Conservation (phyloP, 1,140 invertebrate species). For the Zelostemma sp. region DNA sequence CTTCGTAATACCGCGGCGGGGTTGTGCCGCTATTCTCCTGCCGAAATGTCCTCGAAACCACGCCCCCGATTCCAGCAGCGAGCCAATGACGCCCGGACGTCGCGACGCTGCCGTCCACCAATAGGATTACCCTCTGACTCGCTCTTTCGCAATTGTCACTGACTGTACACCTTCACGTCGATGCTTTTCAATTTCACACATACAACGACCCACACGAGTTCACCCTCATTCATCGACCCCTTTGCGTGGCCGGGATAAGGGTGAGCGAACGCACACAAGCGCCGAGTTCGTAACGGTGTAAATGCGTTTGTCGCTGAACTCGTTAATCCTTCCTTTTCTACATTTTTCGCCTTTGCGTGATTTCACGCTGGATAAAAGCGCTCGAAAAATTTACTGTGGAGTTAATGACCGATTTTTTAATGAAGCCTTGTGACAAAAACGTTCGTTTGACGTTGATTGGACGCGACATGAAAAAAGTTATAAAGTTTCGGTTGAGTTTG, state of each 20-base stretch:
- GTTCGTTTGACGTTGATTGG: too few relatives aligned
- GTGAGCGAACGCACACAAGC: background rate
- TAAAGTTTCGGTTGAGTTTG: too few relatives aligned
- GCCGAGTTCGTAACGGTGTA: conserved; percentile 13
- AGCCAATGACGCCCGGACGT: conserved; percentile 64
- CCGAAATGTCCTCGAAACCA: conserved; percentile 43
- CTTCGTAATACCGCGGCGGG: conserved; percentile 52
- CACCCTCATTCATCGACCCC: conserved; percentile 4
- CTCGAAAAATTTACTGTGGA: too few relatives aligned
- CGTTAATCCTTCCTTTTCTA: too few relatives aligned
- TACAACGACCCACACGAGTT: conserved; percentile 9
- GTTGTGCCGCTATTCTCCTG: conserved; percentile 41
- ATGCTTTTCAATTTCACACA: conserved; percentile 45
- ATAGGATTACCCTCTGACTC: conserved; percentile 72
- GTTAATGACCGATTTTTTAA: too few relatives aligned
- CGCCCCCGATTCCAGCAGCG: conserved; percentile 52
- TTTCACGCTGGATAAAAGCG: too few relatives aligned
- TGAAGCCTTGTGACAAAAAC: too few relatives aligned
- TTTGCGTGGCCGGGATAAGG: background rate
- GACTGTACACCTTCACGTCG: conserved; percentile 40
- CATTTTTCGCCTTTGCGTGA: too few relatives aligned
- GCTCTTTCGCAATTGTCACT: conserved; percentile 68
- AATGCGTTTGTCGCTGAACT: conserved; percentile 14
- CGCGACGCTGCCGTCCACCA: conserved; percentile 68
- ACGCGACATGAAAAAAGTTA: background rate